phyloP scores from a whole-genome alignment of 2,888 invertebrate species.

The Julus scandinavius region DNA sequence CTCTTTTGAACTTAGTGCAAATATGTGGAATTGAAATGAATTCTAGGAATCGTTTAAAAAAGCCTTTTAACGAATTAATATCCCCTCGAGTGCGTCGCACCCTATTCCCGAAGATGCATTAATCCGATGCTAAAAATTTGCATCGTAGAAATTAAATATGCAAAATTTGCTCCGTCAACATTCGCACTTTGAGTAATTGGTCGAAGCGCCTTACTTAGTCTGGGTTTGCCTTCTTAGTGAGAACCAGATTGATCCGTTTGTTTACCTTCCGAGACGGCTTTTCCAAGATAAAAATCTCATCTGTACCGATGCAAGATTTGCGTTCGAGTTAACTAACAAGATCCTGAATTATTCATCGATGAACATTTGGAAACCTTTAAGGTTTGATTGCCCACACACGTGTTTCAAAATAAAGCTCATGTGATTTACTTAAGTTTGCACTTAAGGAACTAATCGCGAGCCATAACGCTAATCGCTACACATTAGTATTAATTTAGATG shows the following conservation, averaged over 20 bases:
- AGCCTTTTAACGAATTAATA: constrained; percentile 12
- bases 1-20: neutral
- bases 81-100: constrained; percentile 19
- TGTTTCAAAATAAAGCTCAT: neutral
- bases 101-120: neutral
- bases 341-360: constrained; percentile 46
- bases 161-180: constrained; percentile 27
- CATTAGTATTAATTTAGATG: no score
- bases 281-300: constrained; percentile 30
- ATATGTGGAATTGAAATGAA: constrained; percentile 22
- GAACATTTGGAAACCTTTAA: constrained; percentile 34
- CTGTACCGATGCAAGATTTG: constrained; percentile 25
- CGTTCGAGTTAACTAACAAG: constrained; percentile 36
- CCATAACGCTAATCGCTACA: neutral
- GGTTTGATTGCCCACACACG: neutral
- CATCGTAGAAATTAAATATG: constrained; percentile 37
- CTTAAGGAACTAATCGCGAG: neutral
- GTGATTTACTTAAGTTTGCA: neutral
- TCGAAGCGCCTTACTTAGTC: neutral
- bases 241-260: constrained; percentile 36
- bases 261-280: constrained; percentile 5
- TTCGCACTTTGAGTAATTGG: constrained; percentile 40
- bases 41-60: constrained; percentile 7
- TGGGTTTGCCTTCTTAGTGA: constrained; percentile 6
- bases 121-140: neutral